Base-by-base conservation (phyloP, 2,888 invertebrate genomes). In the Euplagia quadripunctaria region DNA sequence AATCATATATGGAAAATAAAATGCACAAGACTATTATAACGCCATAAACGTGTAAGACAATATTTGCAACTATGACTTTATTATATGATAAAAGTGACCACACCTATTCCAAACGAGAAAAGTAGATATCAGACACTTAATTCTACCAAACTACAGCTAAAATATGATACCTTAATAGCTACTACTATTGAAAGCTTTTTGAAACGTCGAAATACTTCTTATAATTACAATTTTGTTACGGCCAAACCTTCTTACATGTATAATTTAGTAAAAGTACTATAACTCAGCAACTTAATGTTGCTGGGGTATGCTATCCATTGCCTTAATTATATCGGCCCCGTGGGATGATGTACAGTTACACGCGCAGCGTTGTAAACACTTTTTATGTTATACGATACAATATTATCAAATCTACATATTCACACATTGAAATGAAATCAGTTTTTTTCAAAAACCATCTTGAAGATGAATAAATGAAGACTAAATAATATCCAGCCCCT, bases 241-340 rank as follows among this genome's bases (percentile, higher is more conserved):
- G 51, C 20, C 43, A 64, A 55, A n/a, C 42, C 41, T 64, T 55
- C 71, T 71, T 71, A 71, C 17, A 20, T 16, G 17, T 16, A 43
- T 70, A 64, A 65, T 70, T 70, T 70, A 71, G 71, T 71, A 71
- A 71, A 43, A n/a, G 71, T 65, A 71, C 64, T 31, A 64, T 17
- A 46, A 16, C 43, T 11, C 68, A 55, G 68, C 42, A 68, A 46
- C 43, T 46, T 8, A 46, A 68, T 55, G 55, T 68, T 42, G n/a
- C 68, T 42, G 42, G 68, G 46, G 71, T 55, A 46, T 55, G 20
- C 17, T 14, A 46, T 55, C 71, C 52, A 20, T 70, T 65, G 43
- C 14, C 71, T 71, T 70, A 70, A 14, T 0, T 61, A 69, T 42
- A 46, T 58, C 52, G 64, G 14, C 52, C 63, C 17, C 11, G 11